Base-by-base conservation (phyloP, 1,140 invertebrate species). In the Magallana angulata region DNA sequence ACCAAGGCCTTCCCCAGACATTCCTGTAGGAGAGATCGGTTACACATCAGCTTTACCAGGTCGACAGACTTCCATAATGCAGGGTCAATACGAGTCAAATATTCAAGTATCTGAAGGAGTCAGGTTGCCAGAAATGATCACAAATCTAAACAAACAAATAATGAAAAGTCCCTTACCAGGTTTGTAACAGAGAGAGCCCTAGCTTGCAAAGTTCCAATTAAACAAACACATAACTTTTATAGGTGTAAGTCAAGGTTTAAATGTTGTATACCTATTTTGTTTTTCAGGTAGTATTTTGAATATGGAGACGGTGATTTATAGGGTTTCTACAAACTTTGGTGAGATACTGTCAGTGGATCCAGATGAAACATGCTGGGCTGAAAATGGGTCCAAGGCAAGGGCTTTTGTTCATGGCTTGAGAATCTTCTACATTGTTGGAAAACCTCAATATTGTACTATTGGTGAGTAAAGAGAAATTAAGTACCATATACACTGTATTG, bases 31-130 rank as follows among this genome's bases (percentile, higher is more conserved):
- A 80, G 85, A 92, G 88, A 85, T 92, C 30, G 87, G 87, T 14
- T 92, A 91, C 85, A 89, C 90, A 36, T 89, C 90, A 18, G 90
- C 88, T 24, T 84, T 92, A 87, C 91, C 91, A 12, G 90, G 90
- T 5, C 85, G 88, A 58, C 30, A 58, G 16, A 76, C 68, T 2
- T 18, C 68, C 3, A 76, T 76, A 36, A 76, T 76, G 68, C 68
- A 76, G 24, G 68, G 68, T 30, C 68, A 76, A 12, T 76, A 76
- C 14, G 68, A 76, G 36, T 76, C 68, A 11, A 8, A 30, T 76
- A 76, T 76, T 12, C 24, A 76, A 3, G 68, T 76, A 12, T 76
- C 68, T 4, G 18, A 76, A 12, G 68, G 68, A 9, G 24, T 76
- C 9, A 76, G 36, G 24, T 30, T 76, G 62, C 64, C 81, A 1